Conservation (phyloP, 92 coral and sea anemone species). For the Desmophyllum pertusum region DNA sequence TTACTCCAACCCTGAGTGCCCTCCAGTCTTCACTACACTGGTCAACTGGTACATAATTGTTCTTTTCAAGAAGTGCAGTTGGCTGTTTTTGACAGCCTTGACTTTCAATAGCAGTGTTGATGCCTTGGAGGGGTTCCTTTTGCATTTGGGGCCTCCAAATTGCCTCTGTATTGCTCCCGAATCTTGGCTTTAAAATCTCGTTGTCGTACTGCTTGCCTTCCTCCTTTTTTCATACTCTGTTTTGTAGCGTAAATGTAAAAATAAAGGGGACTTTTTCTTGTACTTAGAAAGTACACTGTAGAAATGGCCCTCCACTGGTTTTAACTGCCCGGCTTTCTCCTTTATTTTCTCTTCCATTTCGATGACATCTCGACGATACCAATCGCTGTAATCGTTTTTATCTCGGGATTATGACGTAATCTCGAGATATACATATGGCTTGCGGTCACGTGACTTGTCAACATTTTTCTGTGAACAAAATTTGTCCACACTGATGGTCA, state of each 20-base stretch:
- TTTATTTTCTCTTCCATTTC: constrained; percentile 54
- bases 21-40: constrained; percentile 56
- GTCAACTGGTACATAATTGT: constrained; percentile 54
- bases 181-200: constrained; percentile 50
- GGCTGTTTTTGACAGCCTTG: constrained; percentile 1
- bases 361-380: constrained; percentile 51
- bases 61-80: constrained; percentile 20
- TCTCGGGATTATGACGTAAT: too few relatives aligned
- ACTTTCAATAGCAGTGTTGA: background rate
- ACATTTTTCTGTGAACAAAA: too few relatives aligned
- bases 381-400: constrained; percentile 64
- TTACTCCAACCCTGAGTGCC: constrained; percentile 48
- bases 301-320: constrained; percentile 37
- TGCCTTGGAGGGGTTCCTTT: background rate
- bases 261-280: constrained; percentile 38
- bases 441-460: too few relatives aligned
- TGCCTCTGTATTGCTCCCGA: constrained; percentile 26
- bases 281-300: constrained; percentile 13
- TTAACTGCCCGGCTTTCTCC: constrained; percentile 31
- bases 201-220: constrained; percentile 23
- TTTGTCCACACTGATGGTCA: too few relatives aligned
- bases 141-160: constrained; percentile 43
- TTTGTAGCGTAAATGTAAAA: constrained; percentile 42
- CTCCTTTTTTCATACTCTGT: constrained; percentile 31
- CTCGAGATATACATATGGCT: too few relatives aligned